Percentiles rank a stretch among this genome's conserved stretches.
phyloP scores from a whole-genome alignment of 2,113 vertebrate genomes.

The Ammodytes marinus region DNA sequence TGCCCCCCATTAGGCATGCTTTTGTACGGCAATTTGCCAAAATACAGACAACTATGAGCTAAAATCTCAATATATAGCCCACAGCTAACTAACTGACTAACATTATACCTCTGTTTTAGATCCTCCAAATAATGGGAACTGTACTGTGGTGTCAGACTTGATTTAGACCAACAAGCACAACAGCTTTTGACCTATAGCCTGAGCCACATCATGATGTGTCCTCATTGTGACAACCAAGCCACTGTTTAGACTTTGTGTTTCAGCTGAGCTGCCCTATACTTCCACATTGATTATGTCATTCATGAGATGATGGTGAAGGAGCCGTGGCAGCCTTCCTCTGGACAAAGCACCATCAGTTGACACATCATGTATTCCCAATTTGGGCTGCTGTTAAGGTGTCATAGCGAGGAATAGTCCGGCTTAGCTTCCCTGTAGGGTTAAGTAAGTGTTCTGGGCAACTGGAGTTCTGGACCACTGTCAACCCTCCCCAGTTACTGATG shows the following conservation, averaged over 20 bases:
- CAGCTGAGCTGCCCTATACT: constrained; percentile 15
- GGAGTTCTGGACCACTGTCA: not conserved
- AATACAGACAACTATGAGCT: no score
- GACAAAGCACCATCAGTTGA: constrained; percentile 67
- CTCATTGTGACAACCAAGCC: not conserved
- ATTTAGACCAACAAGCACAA: not conserved
- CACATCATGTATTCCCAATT: constrained; percentile 66
- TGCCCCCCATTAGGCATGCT: no score
- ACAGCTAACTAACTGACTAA: no score
- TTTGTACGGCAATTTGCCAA: no score
- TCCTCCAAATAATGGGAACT: no score
- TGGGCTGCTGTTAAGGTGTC: constrained; percentile 62
- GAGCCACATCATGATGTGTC: not conserved
- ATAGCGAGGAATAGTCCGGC: constrained; percentile 57
- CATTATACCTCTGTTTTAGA: no score
- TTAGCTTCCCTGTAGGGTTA: constrained; percentile 59
- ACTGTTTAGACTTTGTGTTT: not conserved
- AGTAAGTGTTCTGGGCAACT: constrained; percentile 55
- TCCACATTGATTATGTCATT: constrained; percentile 41
- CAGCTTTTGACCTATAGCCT: not conserved
- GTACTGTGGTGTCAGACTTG: no score
- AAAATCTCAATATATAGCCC: no score
- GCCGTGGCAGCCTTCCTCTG: constrained; percentile 9
- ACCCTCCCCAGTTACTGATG: constrained; percentile 49
- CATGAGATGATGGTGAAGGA: constrained; percentile 20